These are phyloP conservation scores for Ptyas mucosa DNA, from an alignment of 2,113 vertebrate genomes.

Conservation along the genomic window DNA sequence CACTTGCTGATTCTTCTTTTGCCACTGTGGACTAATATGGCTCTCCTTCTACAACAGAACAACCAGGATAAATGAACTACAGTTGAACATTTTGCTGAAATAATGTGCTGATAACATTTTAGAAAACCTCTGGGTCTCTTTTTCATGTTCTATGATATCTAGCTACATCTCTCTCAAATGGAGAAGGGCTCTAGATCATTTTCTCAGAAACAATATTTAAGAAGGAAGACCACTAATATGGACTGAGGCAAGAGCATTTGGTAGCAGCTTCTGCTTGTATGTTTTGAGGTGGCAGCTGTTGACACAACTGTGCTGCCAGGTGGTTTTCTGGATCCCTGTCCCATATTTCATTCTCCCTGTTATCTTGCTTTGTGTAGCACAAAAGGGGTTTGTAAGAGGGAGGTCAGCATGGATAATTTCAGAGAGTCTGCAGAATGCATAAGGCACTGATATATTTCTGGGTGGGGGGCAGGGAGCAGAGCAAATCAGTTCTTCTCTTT, in stretches of 20 bases:
- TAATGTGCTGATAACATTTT: neutral
- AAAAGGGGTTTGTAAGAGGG: conserved; percentile 16
- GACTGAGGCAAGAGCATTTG: neutral
- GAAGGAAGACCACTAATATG: neutral
- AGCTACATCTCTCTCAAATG: neutral
- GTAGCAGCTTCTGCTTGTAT: neutral
- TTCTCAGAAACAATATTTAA: neutral
- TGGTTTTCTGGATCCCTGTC: neutral
- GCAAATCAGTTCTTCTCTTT: conserved; percentile 16
- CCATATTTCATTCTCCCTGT: neutral
- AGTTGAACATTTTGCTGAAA: neutral
- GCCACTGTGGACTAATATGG: neutral
- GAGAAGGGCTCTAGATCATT: neutral
- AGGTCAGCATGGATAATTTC: neutral
- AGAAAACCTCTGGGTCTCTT: neutral
- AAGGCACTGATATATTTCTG: neutral
- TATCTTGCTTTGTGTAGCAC: neutral
- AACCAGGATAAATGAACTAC: neutral
- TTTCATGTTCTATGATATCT: neutral
- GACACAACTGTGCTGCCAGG: neutral
- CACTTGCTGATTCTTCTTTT: neutral
- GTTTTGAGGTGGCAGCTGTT: neutral
- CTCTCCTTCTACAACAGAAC: neutral
- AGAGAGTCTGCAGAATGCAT: neutral
- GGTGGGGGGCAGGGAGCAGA: neutral